A percentile compares a stretch with the other conserved stretches of the same genome.
These are phyloP conservation scores for Palythoa grandis DNA, from an alignment of 92 coral and sea anemone genomes.

Conservation along the genomic window DNA sequence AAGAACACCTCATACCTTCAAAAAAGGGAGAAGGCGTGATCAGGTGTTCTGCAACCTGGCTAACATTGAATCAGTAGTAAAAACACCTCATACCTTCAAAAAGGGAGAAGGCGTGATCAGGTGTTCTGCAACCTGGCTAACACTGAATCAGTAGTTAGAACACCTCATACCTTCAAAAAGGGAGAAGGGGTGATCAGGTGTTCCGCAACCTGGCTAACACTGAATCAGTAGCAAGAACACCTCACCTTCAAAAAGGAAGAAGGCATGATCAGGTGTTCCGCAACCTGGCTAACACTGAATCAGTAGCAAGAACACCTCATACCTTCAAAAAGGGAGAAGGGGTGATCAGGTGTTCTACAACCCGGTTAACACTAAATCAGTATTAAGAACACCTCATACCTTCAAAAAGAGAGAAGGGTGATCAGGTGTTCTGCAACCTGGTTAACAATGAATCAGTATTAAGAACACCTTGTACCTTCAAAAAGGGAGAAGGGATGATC, in stretches of 20 bases:
- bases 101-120: slow-evolving; percentile 90
- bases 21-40: slow-evolving; percentile 91
- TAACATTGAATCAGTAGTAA: too few species aligned
- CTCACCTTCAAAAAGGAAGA: slow-evolving; percentile 92
- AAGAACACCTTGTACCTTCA: slow-evolving; percentile 97
- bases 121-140: slow-evolving; percentile 69
- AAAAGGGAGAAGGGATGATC: slow-evolving; percentile 93
- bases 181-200: slow-evolving; percentile 91
- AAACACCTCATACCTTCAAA: slow-evolving; percentile 80
- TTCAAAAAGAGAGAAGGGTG: slow-evolving; percentile 91
- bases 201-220: slow-evolving; percentile 62
- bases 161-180: slow-evolving; percentile 86
- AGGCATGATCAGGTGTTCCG: slow-evolving; percentile 87
- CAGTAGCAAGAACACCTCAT: not conserved
- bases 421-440: slow-evolving; percentile 89
- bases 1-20: slow-evolving; percentile 71
- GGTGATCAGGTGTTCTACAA: slow-evolving; percentile 87
- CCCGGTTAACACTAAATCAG: slow-evolving; percentile 19
- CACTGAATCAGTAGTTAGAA: too few species aligned
- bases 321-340: slow-evolving; percentile 98
- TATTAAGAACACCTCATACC: slow-evolving; percentile 49
- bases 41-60: slow-evolving; percentile 79
- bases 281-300: slow-evolving; percentile 51
- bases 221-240: too few species aligned
- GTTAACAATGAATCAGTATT: slow-evolving; percentile 64